These are phyloP conservation scores for Onchidella celtica DNA, from an alignment of 2,888 invertebrate genomes.

Conservation along the genomic window DNA sequence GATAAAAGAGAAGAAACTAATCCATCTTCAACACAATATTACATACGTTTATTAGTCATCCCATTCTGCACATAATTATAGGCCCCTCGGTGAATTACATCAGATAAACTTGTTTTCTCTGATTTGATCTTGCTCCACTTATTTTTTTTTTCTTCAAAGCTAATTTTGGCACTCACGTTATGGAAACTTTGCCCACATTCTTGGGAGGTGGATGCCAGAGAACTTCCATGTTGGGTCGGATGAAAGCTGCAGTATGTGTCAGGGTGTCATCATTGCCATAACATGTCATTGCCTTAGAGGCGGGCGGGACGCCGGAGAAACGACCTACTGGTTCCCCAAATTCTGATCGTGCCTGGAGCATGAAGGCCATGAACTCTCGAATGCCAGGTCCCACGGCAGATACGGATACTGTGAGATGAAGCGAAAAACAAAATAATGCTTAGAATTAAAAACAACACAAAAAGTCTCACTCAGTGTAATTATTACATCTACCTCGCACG, in stretches of 20 bases:
- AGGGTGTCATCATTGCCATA: constrained; percentile 47
- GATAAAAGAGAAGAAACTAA: no score
- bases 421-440: no score
- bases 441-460: no score
- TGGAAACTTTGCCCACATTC: constrained; percentile 47
- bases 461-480: no score
- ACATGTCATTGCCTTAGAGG: constrained; percentile 46
- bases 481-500: no score
- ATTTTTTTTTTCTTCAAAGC: no score
- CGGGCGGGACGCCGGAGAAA: constrained; percentile 41
- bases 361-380: constrained; percentile 51
- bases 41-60: no score
- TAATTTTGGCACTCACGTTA: constrained; percentile 50
- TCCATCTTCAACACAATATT: no score
- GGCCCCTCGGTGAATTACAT: no score
- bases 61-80: no score
- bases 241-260: constrained; percentile 53
- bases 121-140: no score
- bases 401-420: constrained; percentile 34
- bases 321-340: constrained; percentile 38
- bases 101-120: no score
- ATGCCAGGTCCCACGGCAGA: constrained; percentile 10
- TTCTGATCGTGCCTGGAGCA: constrained; percentile 50
- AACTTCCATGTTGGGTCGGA: constrained; percentile 47
- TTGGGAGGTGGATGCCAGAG: constrained; percentile 50